These are phyloP conservation scores for Sinocyclocheilus grahami DNA, from an alignment of 2,113 vertebrate genomes.

Conservation along the genomic window DNA sequence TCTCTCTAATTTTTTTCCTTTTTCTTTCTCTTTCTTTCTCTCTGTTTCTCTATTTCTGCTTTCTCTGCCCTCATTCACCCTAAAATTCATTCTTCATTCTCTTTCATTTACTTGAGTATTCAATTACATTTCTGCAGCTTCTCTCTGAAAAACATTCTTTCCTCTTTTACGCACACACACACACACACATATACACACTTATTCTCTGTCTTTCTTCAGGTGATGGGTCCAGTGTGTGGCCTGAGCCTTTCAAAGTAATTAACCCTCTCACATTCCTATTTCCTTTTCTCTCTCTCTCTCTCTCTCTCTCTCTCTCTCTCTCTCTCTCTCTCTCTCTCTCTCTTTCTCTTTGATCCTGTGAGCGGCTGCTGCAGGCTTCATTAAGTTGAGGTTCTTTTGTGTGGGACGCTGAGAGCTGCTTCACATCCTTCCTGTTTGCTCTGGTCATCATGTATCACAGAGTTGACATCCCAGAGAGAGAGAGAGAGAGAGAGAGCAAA, in stretches of 20 bases:
- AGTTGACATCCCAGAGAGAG: slow-evolving; percentile 42
- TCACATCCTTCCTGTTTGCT: slow-evolving; percentile 75
- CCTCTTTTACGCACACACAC: not conserved
- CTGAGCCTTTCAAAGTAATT: slow-evolving; percentile 43
- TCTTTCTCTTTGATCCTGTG: slow-evolving; percentile 40
- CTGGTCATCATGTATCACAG: slow-evolving; percentile 68
- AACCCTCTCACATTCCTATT: slow-evolving; percentile 47
- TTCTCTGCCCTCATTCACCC: slow-evolving; percentile 19
- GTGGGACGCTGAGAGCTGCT: slow-evolving; percentile 42
- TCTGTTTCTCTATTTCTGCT: slow-evolving; percentile 31
- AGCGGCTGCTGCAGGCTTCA: slow-evolving; percentile 47
- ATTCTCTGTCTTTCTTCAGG: slow-evolving; percentile 39
- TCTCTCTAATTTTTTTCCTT: slow-evolving; percentile 38
- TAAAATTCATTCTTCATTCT: slow-evolving; percentile 60
- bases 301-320: slow-evolving; percentile 47
- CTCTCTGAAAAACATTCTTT: slow-evolving; percentile 36
- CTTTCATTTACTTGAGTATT: slow-evolving; percentile 42
- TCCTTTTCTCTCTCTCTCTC: slow-evolving; percentile 50
- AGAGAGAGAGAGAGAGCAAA: slow-evolving; percentile 59
- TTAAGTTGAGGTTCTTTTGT: slow-evolving; percentile 55
- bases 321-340: slow-evolving; percentile 29
- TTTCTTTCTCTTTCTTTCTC: not conserved
- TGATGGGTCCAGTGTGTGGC: slow-evolving; percentile 45
- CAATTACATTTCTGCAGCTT: slow-evolving; percentile 40
- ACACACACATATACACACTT: slow-evolving; percentile 40